Evolutionary conservation across 2,113 vertebrate genomes (phyloP).

Genomic region (Agapornis roseicollis): DNA sequence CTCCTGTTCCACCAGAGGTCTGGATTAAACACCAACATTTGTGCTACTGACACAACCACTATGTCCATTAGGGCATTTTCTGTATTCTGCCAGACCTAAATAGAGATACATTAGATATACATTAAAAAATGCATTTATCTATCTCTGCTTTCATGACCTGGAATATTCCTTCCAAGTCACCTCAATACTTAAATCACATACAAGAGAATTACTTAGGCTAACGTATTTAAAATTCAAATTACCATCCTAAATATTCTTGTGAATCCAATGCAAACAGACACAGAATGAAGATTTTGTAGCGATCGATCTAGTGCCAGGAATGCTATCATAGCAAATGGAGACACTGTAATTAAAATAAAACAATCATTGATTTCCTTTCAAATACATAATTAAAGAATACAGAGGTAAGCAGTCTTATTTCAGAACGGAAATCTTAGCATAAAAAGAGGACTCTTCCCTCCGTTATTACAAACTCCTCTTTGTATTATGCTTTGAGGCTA

Average conservation of each 20-base stretch:
- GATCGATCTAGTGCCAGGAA: constrained; percentile 90
- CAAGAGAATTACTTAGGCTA: background rate
- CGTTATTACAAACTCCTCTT: background rate
- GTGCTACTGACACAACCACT: constrained; percentile 80
- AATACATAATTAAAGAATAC: background rate
- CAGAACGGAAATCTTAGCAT: background rate
- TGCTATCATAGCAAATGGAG: constrained; percentile 92
- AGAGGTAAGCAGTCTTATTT: constrained; percentile 14
- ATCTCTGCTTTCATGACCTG: background rate
- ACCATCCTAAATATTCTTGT: constrained; percentile 95
- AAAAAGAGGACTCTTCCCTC: background rate
- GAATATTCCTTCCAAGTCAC: background rate
- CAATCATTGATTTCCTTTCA: background rate
- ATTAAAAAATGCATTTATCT: background rate
- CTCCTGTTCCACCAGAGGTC: constrained; percentile 82
- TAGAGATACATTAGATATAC: background rate
- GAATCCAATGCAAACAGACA: constrained; percentile 89
- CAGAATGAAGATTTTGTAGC: constrained; percentile 81
- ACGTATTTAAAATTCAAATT: constrained; percentile 58
- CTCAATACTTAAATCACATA: background rate
- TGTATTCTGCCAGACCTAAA: constrained; percentile 93
- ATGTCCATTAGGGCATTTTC: constrained; percentile 90
- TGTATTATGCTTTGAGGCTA: background rate
- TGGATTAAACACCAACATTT: constrained; percentile 71
- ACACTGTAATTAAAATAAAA: constrained; percentile 81